Percentiles rank a stretch among this genome's conserved stretches.
Conservation (phyloP, 2,797 vertebrate species). For the Manis javanica region DNA sequence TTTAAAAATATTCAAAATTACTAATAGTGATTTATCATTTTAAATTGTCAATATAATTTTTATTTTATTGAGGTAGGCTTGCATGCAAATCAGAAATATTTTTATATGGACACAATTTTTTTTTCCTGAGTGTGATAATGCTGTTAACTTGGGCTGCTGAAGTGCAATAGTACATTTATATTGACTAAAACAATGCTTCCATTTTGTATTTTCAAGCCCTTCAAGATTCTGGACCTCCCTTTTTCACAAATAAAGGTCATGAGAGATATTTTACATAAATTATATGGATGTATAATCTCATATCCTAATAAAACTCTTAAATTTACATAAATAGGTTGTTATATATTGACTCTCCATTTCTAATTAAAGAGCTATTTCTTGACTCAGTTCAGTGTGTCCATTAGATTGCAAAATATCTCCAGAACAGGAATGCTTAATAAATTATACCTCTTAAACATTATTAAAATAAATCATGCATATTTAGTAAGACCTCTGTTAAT, state of each 20-base stretch:
- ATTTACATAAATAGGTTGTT: constrained; percentile 33
- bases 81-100: not conserved
- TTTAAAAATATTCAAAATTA: constrained; percentile 44
- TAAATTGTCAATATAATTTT: constrained; percentile 14
- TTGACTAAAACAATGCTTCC: constrained; percentile 24
- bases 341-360: constrained; percentile 47
- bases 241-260: constrained; percentile 51
- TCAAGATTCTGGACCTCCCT: not conserved
- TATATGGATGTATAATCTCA: not conserved
- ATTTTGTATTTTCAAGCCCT: constrained; percentile 49
- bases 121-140: not conserved
- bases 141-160: constrained; percentile 29
- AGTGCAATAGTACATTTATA: constrained; percentile 42
- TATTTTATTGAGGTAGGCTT: not conserved
- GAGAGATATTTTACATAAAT: constrained; percentile 46
- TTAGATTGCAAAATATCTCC: constrained; percentile 21
- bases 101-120: not conserved
- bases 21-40: constrained; percentile 3
- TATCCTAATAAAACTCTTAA: constrained; percentile 54
- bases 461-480: constrained; percentile 50
- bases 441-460: constrained; percentile 51
- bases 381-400: not conserved
- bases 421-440: constrained; percentile 50
- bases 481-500: constrained; percentile 8
- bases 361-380: constrained; percentile 55